phyloP scores from a whole-genome alignment of 2,888 invertebrate species.

The Drosophila prolongata region DNA sequence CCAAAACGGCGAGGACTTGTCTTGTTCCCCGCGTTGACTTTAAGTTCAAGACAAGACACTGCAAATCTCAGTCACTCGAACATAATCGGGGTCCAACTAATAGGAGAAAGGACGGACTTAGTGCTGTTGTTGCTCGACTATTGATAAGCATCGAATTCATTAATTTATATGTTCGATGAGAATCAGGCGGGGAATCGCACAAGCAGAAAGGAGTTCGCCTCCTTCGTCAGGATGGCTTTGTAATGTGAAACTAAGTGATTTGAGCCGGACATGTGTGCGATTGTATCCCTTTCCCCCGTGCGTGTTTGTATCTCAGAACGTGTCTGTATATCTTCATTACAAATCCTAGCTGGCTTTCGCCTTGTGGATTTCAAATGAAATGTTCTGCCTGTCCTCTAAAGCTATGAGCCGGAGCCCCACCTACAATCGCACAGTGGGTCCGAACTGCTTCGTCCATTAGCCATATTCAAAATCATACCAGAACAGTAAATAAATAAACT shows the following conservation, averaged over 20 bases:
- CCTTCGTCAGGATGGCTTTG: slow-evolving; percentile 66
- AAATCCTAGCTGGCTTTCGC: slow-evolving; percentile 66
- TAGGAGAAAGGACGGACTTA: slow-evolving; percentile 38
- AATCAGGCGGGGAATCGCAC: slow-evolving; percentile 54
- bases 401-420: slow-evolving; percentile 16
- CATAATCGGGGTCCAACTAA: slow-evolving; percentile 66
- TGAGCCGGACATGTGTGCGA: slow-evolving; percentile 63
- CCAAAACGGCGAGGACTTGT: slow-evolving; percentile 32
- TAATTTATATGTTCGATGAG: slow-evolving; percentile 75
- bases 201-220: slow-evolving; percentile 62
- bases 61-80: slow-evolving; percentile 76
- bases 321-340: slow-evolving; percentile 69
- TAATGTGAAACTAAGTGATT: slow-evolving; percentile 81
- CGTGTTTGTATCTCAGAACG: slow-evolving; percentile 31
- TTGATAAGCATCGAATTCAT: slow-evolving; percentile 81
- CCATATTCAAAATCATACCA: not conserved
- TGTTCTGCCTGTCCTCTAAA: slow-evolving; percentile 46
- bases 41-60: slow-evolving; percentile 58
- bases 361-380: slow-evolving; percentile 68
- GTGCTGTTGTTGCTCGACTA: slow-evolving; percentile 50
- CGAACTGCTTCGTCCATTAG: not conserved
- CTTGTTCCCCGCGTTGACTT: slow-evolving; percentile 58
- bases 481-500: too few species aligned
- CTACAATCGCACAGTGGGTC: slow-evolving; percentile 32
- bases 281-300: slow-evolving; percentile 12